phyloP scores from a whole-genome alignment of 2,888 invertebrate genomes.

The Polyommatus icarus region DNA sequence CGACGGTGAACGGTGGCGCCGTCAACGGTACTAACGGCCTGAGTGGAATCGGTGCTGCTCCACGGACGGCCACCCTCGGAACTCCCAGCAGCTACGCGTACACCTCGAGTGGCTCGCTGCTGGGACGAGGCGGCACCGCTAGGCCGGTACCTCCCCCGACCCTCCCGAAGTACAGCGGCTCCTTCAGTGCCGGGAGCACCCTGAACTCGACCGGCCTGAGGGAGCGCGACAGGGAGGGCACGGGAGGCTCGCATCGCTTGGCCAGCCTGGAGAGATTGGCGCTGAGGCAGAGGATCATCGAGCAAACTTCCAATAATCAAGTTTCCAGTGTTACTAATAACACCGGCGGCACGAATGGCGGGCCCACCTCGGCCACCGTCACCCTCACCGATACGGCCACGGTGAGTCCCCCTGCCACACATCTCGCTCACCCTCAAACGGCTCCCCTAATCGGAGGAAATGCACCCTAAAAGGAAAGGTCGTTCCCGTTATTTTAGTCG shows the following conservation, averaged over 20 bases:
- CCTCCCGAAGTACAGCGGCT: constrained; percentile 88
- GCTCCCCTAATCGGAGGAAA: constrained; percentile 69
- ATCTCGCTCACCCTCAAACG: constrained; percentile 70
- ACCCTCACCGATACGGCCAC: constrained; percentile 77
- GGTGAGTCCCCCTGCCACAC: constrained; percentile 77
- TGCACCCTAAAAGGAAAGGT: constrained; percentile 68
- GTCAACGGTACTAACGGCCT: constrained; percentile 74
- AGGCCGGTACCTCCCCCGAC: constrained; percentile 89
- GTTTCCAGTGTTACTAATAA: constrained; percentile 55
- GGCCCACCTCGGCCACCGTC: constrained; percentile 72
- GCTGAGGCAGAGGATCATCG: constrained; percentile 89
- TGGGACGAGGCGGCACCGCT: constrained; percentile 82
- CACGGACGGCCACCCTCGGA: constrained; percentile 74
- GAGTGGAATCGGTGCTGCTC: constrained; percentile 71
- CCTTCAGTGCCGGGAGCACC: constrained; percentile 84
- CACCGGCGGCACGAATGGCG: constrained; percentile 62
- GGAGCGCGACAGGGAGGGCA: constrained; percentile 83
- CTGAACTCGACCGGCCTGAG: constrained; percentile 81
- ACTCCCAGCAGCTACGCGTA: constrained; percentile 83
- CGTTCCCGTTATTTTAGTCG: constrained; percentile 60
- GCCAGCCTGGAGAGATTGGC: constrained; percentile 92
- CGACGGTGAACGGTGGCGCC: constrained; percentile 76
- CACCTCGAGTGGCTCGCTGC: constrained; percentile 82
- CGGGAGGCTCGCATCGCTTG: constrained; percentile 88
- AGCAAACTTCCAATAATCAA: constrained; percentile 81